Base-by-base conservation (phyloP, 2,113 vertebrate genomes). In the Pipra filicauda region DNA sequence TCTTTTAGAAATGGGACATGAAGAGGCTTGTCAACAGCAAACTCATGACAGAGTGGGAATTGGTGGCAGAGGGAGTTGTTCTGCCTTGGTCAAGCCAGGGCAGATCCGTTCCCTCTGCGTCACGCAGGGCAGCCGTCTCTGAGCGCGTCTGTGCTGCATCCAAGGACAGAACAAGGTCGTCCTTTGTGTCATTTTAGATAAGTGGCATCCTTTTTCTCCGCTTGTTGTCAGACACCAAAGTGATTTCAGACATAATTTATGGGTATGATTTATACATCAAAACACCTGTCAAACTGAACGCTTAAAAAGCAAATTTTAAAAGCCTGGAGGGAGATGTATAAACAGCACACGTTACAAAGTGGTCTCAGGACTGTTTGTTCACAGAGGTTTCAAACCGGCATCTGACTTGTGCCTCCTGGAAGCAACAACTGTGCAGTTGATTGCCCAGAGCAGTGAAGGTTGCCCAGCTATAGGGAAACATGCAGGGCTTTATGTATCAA, bases 311-410 rank as follows among this genome's bases (percentile, higher is more conserved):
- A 58, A 26, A 62, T 69, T 85, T 65, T 44, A 1, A 4, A 48
- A 19, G 9, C 11, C 70, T 90, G 33, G 27, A 69, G 51, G 33
- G 33, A n/a, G 66, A 8, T 0, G 0, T 6, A 10, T 15, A 79
- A 87, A 20, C 1, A 7, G 28, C 44, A 27, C 6, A 18, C 0
- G 0, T 46, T 46, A 43, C 0, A 1, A 2, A 20, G 61, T 6
- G n/a, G 8, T 62, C 84, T 57, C 8, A 57, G 46, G 37, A 4
- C n/a, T 48, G 19, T 3, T 85, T 78, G n/a, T 20, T 62, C 59
- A 10, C 26, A 54, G 46, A 23, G 9, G 17, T 54, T 71, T 74
- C 78, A 28, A 27, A 48, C 14, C 15, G 33, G 22, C 23, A 4
- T 27, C 69, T 76, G 55, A 27, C 39, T 46, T 61, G 27, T 23